Percentiles rank a stretch among this genome's conserved stretches.
Evolutionary conservation across 2,888 invertebrate species (phyloP).

Genomic region (Parelbella ahira): DNA sequence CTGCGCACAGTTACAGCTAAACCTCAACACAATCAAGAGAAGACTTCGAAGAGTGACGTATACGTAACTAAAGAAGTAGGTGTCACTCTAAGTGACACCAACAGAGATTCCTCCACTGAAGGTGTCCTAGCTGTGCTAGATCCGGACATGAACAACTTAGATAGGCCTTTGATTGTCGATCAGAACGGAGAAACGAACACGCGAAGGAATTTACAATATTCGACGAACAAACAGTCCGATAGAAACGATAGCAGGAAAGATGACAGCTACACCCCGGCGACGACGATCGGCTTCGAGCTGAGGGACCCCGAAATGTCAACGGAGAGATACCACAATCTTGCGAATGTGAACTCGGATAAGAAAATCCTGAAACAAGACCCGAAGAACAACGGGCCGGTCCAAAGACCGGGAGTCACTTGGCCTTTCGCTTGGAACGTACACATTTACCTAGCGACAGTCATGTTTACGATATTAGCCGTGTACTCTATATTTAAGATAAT

Average conservation of each 20-base stretch:
- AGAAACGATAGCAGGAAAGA: conserved; percentile 60
- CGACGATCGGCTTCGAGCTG: conserved; percentile 69
- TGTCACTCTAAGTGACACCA: conserved; percentile 67
- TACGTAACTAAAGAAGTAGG: conserved; percentile 67
- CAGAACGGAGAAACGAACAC: conserved; percentile 77
- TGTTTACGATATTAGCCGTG: conserved; percentile 91
- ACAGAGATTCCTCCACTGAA: conserved; percentile 68
- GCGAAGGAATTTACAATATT: conserved; percentile 71
- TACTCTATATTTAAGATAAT: conserved; percentile 93
- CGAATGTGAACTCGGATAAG: conserved; percentile 79
- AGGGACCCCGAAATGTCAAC: conserved; percentile 76
- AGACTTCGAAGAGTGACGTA: conserved; percentile 66
- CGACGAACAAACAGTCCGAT: conserved; percentile 55
- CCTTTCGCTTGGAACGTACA: conserved; percentile 95
- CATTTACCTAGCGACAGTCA: conserved; percentile 91
- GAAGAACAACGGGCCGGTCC: conserved; percentile 55
- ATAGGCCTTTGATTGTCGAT: conserved; percentile 70
- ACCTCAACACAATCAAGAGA: conserved; percentile 68
- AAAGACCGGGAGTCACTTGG: conserved; percentile 83
- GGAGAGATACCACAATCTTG: conserved; percentile 79
- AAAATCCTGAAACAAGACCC: conserved; percentile 65
- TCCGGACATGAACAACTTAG: conserved; percentile 76
- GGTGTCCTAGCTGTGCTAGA: conserved; percentile 73
- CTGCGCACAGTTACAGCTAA: conserved; percentile 84
- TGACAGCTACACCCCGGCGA: conserved; percentile 59